Evolutionary conservation across 2,888 invertebrate genomes (phyloP), one percentile per base, ranked within the genome.

Genomic region (Frankliniella fusca): DNA sequence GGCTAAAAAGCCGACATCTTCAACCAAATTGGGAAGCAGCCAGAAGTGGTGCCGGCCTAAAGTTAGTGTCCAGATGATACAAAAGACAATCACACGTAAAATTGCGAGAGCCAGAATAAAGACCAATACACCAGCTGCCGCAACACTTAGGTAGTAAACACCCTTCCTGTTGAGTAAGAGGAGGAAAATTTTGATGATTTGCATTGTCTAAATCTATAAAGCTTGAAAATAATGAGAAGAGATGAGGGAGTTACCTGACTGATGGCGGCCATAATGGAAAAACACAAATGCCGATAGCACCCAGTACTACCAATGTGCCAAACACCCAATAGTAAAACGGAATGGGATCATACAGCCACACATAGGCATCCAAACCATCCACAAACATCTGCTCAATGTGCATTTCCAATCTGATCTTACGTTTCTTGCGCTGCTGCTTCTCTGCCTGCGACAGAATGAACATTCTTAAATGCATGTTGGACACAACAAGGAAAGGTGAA

Each of bases 181-280:
- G 81, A 81, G 80, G 81, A 83, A 8, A 79, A n/a, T 81, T 11
- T 18, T 70, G 65, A 28, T 81, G 23, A 54, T 80, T 38, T 20
- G 48, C 8, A 28, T 23, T 1, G 70, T 18, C 18, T 49, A 80
- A 27, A 10, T 23, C 18, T 48, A 80, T 80, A 9, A 28, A 81
- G 28, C 0, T 28, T 81, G 15, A 28, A 61, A n/a, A 49, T 48
- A 81, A 49, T 65, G 80, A 80, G n/a, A 80, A 28, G 38, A 11
- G 18, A 48, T 80, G 28, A 48, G 1, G 65, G n/a, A 82, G 84
- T 87, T 88, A 94, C 92, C 94, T 92, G 86, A 98, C 94, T 85
- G 95, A 93, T 82, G 95, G 94, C 0, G 99, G 99, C 99, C 99
- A 99, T 82, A 99, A 90, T n/a, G 99, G 99, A 90, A 99, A 99